Percentiles rank a stretch among this genome's conserved stretches.
Evolutionary conservation across 2,113 vertebrate genomes (phyloP).

Genomic region (Pheucticus melanocephalus): DNA sequence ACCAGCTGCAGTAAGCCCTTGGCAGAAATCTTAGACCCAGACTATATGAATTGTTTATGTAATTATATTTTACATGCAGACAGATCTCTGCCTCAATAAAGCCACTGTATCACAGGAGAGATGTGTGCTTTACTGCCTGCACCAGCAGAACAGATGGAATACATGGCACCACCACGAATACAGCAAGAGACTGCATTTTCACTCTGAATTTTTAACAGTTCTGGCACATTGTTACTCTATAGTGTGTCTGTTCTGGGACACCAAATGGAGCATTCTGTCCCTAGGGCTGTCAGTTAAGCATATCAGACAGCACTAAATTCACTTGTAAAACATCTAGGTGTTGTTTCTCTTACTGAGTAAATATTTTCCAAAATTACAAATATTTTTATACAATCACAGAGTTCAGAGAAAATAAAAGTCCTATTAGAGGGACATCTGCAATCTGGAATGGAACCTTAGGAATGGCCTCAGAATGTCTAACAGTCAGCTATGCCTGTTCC

Average conservation of each 20-base stretch:
- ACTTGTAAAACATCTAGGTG: not conserved
- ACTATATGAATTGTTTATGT: conserved; percentile 44
- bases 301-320: not conserved
- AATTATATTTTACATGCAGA: not conserved
- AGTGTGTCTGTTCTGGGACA: not conserved
- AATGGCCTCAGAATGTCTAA: not conserved
- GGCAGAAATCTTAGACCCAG: conserved; percentile 14
- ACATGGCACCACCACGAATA: not conserved
- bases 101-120: not conserved
- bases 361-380: not conserved
- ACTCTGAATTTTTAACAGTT: not conserved
- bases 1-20: not conserved
- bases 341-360: not conserved
- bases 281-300: not conserved
- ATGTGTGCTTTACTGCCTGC: not conserved
- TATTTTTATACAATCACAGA: not conserved
- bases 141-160: not conserved
- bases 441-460: not conserved
- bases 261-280: not conserved
- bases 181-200: not conserved
- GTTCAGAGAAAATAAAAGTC: not conserved
- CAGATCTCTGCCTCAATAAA: not conserved
- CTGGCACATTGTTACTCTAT: not conserved
- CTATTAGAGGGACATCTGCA: not conserved
- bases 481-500: not conserved